These are phyloP conservation scores for Calidris pygmaea DNA, from an alignment of 2,113 vertebrate genomes.

Conservation along the genomic window DNA sequence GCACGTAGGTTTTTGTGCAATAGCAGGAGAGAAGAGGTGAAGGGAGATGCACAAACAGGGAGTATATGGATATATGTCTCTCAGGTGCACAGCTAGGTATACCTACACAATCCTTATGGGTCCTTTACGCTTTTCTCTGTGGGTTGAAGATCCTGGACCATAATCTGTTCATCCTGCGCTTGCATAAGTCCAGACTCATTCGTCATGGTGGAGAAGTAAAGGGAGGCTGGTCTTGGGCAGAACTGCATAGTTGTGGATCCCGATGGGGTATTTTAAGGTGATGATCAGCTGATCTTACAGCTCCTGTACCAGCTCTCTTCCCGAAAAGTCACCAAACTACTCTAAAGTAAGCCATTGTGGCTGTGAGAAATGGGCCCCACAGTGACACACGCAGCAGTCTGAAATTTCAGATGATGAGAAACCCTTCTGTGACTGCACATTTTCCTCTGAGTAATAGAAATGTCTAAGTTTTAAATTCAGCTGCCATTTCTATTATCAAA, in stretches of 20 bases:
- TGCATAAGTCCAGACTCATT: background rate
- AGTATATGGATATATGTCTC: background rate
- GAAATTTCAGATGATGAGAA: conserved; percentile 41
- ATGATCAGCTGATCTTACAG: background rate
- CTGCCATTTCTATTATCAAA: conserved; percentile 44
- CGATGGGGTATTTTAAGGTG: background rate
- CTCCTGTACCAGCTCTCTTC: background rate
- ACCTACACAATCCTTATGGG: background rate
- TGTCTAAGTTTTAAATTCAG: conserved; percentile 51
- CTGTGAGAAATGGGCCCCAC: background rate
- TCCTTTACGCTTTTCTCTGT: background rate
- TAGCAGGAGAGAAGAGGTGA: background rate
- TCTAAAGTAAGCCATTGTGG: background rate
- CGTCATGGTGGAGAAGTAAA: background rate
- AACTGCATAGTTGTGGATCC: background rate
- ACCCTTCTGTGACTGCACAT: background rate
- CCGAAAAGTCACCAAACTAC: background rate
- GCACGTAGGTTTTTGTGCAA: background rate
- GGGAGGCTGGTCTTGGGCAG: background rate
- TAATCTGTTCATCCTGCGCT: background rate
- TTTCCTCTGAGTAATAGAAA: conserved; percentile 27
- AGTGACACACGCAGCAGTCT: background rate
- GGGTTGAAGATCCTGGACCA: background rate
- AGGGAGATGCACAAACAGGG: background rate
- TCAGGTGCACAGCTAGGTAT: background rate